Percentiles rank a stretch among this genome's conserved stretches.
These are phyloP conservation scores for Leptopilina syphax DNA, from an alignment of 2,888 invertebrate genomes.

Conservation along the genomic window DNA sequence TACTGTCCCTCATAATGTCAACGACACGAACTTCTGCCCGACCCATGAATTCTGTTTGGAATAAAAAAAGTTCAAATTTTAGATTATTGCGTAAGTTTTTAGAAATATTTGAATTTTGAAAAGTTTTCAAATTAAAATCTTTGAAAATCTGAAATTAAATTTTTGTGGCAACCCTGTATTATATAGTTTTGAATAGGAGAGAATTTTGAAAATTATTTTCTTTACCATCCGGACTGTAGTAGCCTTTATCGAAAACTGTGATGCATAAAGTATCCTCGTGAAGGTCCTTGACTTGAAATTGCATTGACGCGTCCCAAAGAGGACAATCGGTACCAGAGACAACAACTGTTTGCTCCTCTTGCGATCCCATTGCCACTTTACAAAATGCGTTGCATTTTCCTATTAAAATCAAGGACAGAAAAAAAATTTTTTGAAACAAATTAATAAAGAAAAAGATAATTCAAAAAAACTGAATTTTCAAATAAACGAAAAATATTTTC, in stretches of 20 bases:
- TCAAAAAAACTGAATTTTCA: too few relatives aligned
- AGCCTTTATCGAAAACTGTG: constrained; percentile 84
- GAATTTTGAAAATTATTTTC: too few relatives aligned
- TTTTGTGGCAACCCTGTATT: too few relatives aligned
- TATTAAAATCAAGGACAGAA: constrained; percentile 60
- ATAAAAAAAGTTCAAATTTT: too few relatives aligned
- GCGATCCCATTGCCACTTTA: constrained; percentile 85
- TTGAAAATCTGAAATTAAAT: too few relatives aligned
- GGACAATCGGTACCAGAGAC: constrained; percentile 80
- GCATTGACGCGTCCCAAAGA: constrained; percentile 87
- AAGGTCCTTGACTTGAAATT: constrained; percentile 85
- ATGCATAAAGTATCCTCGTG: constrained; percentile 84
- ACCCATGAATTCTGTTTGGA: constrained; percentile 82
- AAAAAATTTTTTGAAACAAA: too few relatives aligned
- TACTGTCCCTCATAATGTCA: constrained; percentile 81
- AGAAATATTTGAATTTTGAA: too few relatives aligned
- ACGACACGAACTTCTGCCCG: constrained; percentile 83
- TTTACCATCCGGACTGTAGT: constrained; percentile 85
- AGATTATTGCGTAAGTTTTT: too few relatives aligned
- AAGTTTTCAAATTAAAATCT: too few relatives aligned
- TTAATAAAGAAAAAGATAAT: not conserved
- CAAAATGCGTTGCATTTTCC: constrained; percentile 86
- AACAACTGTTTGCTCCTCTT: constrained; percentile 83
- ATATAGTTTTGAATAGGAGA: too few relatives aligned
- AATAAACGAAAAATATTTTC: too few relatives aligned